These are phyloP conservation scores for Corythornis madagascariensis DNA, from an alignment of 2,113 vertebrate species.

Conservation along the genomic window DNA sequence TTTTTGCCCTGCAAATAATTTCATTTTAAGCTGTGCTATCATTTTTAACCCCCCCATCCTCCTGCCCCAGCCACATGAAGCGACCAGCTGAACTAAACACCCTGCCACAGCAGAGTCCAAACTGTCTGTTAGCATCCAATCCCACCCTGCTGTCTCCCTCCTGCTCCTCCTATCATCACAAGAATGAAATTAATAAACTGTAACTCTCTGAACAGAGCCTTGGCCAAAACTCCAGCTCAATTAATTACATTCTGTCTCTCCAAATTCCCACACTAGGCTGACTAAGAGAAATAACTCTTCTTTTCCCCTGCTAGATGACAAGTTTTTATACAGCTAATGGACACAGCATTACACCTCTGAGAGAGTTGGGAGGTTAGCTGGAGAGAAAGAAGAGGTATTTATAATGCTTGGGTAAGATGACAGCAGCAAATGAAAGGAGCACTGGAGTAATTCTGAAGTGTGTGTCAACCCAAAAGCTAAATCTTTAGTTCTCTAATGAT, in stretches of 20 bases:
- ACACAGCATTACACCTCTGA: not conserved
- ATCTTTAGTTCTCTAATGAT: not conserved
- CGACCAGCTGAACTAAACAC: not conserved
- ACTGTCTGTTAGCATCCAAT: not conserved
- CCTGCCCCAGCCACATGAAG: conserved; percentile 11
- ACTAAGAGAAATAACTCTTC: conserved; percentile 17
- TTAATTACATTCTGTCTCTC: conserved; percentile 48
- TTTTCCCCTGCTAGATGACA: not conserved
- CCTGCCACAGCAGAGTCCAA: not conserved
- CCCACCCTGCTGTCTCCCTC: not conserved
- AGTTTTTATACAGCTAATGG: conserved; percentile 28
- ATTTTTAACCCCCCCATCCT: not conserved
- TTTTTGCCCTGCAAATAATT: conserved; percentile 45
- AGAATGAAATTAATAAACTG: conserved; percentile 38
- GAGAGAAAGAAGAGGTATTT: not conserved
- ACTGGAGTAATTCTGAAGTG: not conserved
- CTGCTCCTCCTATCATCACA: conserved; percentile 16
- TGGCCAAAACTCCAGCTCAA: conserved; percentile 43
- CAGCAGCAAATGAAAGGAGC: not conserved
- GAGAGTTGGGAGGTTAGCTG: not conserved
- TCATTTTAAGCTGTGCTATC: not conserved
- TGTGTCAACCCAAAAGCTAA: conserved; percentile 8
- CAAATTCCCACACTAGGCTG: conserved; percentile 41
- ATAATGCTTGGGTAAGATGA: not conserved
- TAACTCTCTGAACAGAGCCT: not conserved